These are phyloP conservation scores for Phaonia tiefii DNA, from an alignment of 2,888 invertebrate species.

Conservation along the genomic window DNA sequence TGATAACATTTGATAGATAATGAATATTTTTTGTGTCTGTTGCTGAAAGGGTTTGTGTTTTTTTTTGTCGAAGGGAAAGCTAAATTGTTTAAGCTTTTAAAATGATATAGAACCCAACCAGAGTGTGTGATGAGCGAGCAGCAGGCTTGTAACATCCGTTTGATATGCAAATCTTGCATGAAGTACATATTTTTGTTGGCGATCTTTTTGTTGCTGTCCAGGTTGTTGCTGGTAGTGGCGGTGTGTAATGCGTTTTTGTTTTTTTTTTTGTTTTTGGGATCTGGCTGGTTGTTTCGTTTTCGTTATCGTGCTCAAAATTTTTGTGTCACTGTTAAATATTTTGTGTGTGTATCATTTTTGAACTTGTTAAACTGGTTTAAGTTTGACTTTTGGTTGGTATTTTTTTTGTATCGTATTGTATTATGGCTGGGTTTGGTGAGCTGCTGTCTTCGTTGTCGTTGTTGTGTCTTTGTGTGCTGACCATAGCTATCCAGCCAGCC, in stretches of 20 bases:
- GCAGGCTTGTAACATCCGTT: conserved; percentile 36
- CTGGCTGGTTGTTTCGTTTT: conserved; percentile 23
- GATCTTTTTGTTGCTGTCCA: neutral
- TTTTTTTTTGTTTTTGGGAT: neutral
- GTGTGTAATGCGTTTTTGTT: conserved; percentile 19
- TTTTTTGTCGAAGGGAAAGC: conserved; percentile 37
- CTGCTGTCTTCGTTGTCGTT: too few species aligned
- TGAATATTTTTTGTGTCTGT: conserved; percentile 3
- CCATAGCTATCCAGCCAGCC: neutral
- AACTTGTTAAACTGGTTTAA: conserved; percentile 65
- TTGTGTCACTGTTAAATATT: conserved; percentile 65
- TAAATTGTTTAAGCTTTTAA: conserved; percentile 66
- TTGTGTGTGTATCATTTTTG: conserved; percentile 59
- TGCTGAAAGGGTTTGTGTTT: neutral
- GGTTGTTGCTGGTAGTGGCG: neutral
- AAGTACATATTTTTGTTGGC: too few species aligned
- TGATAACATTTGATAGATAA: conserved; percentile 63
- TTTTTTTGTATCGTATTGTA: conserved; percentile 2
- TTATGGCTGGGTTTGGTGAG: neutral
- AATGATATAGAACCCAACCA: conserved; percentile 47
- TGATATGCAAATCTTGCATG: conserved; percentile 34
- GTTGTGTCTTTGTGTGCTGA: too few species aligned
- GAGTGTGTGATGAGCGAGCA: conserved; percentile 3
- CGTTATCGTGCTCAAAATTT: conserved; percentile 51
- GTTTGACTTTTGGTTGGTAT: conserved; percentile 16